These are phyloP conservation scores for Cathartes aura DNA, from an alignment of 2,113 vertebrate species.

Conservation along the genomic window DNA sequence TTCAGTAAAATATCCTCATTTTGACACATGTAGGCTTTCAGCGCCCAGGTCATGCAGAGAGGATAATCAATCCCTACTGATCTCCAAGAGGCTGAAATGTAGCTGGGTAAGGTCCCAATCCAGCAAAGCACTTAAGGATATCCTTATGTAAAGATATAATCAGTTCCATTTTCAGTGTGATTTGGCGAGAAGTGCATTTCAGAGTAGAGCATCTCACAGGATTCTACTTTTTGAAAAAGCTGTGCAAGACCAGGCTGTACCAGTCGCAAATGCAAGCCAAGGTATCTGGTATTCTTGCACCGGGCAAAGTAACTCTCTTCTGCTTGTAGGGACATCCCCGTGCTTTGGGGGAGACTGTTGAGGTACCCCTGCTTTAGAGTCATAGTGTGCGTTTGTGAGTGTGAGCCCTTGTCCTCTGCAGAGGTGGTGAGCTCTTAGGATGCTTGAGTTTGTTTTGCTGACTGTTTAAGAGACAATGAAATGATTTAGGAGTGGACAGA, in stretches of 20 bases:
- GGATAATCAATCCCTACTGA: conserved; percentile 15
- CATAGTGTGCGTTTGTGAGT: rapidly evolving
- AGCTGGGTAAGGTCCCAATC: background rate
- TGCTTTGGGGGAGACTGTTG: background rate
- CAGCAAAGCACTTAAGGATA: conserved; percentile 45
- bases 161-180: background rate
- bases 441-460: background rate
- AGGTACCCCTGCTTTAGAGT: background rate
- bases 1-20: background rate
- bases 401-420: background rate
- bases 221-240: background rate
- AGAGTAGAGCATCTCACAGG: background rate
- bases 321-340: background rate
- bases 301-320: background rate
- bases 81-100: background rate
- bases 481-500: background rate
- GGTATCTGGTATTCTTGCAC: background rate
- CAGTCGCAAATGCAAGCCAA: background rate
- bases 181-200: background rate
- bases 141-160: background rate
- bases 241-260: background rate
- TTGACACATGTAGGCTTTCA: background rate
- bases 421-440: background rate
- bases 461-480: background rate
- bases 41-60: background rate